A percentile compares a stretch with the other conserved stretches of the same genome.
These are phyloP conservation scores for Protobothrops mucrosquamatus DNA, from an alignment of 2,113 vertebrate species.

Conservation along the genomic window DNA sequence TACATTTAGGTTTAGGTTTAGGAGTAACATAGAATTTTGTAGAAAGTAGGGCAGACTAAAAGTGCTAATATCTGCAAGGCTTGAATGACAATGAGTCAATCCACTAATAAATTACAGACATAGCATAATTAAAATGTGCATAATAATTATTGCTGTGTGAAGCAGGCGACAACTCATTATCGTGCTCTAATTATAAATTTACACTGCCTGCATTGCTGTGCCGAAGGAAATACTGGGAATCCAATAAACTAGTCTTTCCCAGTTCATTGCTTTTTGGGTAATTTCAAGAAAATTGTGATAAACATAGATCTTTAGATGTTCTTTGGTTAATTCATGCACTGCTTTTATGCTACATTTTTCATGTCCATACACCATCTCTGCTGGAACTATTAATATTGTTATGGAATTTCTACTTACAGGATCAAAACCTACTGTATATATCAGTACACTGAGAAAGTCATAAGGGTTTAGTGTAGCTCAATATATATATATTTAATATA, in stretches of 20 bases:
- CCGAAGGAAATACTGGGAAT: neutral
- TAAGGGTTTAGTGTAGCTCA: neutral
- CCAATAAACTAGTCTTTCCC: neutral
- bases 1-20: neutral
- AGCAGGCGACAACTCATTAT: neutral
- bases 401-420: neutral
- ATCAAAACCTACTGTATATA: neutral
- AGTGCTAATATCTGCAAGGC: neutral
- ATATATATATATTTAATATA: too few relatives aligned
- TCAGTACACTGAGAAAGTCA: neutral
- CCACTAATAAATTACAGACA: neutral
- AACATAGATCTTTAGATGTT: neutral
- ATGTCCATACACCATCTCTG: too few relatives aligned
- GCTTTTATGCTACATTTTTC: neutral
- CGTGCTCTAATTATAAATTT: neutral
- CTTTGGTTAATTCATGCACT: neutral
- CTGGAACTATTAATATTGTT: neutral
- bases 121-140: conserved; percentile 6
- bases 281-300: neutral
- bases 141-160: neutral
- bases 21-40: neutral
- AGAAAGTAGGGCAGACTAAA: conserved; percentile 17
- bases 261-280: neutral
- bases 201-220: neutral
- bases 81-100: conserved; percentile 5